These are phyloP conservation scores for Neogobius melanostomus DNA, from an alignment of 2,113 vertebrate species.

Conservation along the genomic window DNA sequence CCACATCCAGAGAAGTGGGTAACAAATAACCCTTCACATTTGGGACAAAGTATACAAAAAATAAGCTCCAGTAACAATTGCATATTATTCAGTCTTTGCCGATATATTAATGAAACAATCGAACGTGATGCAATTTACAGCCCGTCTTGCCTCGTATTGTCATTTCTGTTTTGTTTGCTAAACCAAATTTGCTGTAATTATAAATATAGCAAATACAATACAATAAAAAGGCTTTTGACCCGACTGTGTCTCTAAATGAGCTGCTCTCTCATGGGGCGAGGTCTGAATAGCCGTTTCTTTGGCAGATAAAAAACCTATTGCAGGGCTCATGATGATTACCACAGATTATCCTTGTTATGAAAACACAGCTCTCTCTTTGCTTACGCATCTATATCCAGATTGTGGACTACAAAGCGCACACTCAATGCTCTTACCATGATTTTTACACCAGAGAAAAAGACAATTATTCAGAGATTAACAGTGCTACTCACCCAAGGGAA, in stretches of 20 bases:
- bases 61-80: too few relatives aligned
- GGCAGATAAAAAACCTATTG: conserved; percentile 54
- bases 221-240: background rate
- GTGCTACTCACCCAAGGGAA: too few relatives aligned
- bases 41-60: background rate
- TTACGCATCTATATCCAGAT: too few relatives aligned
- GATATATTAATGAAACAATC: too few relatives aligned
- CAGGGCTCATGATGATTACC: conserved; percentile 57
- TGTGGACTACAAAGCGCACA: conserved; percentile 52
- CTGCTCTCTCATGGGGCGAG: conserved; percentile 13
- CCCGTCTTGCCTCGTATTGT: too few relatives aligned
- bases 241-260: background rate
- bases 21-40: conserved; percentile 23
- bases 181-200: too few relatives aligned
- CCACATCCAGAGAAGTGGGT: conserved; percentile 26
- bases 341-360: conserved; percentile 50
- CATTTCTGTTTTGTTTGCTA: too few relatives aligned
- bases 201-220: too few relatives aligned
- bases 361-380: conserved; percentile 37
- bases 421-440: conserved; percentile 39
- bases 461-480: too few relatives aligned
- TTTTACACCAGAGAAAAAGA: conserved; percentile 4
- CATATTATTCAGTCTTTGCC: too few relatives aligned
- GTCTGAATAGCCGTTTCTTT: conserved; percentile 42
- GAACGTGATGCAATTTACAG: too few relatives aligned